Conservation (phyloP, 2,113 vertebrate genomes). For the Acrocephalus kingi region DNA sequence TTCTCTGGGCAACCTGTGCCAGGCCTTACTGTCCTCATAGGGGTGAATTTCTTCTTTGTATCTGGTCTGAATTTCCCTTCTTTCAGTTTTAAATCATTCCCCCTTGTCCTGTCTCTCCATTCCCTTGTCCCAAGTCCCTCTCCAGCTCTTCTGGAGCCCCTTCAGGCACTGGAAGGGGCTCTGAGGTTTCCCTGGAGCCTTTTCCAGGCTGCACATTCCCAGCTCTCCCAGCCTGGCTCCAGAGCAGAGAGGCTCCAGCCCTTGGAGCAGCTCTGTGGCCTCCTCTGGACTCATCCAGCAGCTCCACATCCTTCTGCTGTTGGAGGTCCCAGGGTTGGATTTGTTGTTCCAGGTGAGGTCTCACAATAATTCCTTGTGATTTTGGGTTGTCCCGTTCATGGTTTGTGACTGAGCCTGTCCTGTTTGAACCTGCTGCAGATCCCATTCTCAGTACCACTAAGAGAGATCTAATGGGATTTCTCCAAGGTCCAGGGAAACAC, state of each 20-base stretch:
- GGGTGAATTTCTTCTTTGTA: not conserved
- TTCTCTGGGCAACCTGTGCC: not conserved
- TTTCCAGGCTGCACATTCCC: rapidly evolving
- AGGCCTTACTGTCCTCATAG: not conserved
- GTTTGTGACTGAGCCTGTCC: not conserved
- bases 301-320: not conserved
- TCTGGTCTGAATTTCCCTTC: not conserved
- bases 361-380: not conserved
- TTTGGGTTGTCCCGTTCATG: not conserved
- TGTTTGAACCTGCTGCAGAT: not conserved
- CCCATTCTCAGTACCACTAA: rapidly evolving
- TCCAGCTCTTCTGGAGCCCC: not conserved
- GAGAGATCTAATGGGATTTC: not conserved
- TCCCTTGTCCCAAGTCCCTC: not conserved
- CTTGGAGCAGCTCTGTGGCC: rapidly evolving
- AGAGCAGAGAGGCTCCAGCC: not conserved
- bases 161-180: not conserved
- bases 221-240: not conserved
- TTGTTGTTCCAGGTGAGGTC: not conserved
- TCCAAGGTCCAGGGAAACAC: not conserved
- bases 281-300: not conserved
- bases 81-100: too few relatives aligned
- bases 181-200: not conserved
- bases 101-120: not conserved
- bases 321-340: not conserved